phyloP scores from a whole-genome alignment of 92 coral and sea anemone genomes.

The Ricordea florida region DNA sequence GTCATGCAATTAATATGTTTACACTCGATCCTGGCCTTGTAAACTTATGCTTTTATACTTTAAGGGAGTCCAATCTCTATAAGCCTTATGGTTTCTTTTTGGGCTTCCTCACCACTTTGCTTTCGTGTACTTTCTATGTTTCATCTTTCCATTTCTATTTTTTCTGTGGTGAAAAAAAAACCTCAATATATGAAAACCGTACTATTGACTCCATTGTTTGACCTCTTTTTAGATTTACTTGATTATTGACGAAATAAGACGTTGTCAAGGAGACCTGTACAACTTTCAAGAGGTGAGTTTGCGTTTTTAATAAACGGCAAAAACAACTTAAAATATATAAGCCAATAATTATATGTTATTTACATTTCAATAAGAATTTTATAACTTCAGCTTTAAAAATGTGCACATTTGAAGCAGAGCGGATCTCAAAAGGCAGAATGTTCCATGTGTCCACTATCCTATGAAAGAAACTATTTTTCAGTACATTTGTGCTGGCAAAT shows the following conservation, averaged over 20 bases:
- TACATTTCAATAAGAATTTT: too few relatives aligned
- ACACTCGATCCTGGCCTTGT: too few relatives aligned
- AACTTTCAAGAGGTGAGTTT: constrained; percentile 91
- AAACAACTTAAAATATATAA: neutral
- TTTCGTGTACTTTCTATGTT: too few relatives aligned
- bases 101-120: too few relatives aligned
- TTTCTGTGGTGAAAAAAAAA: too few relatives aligned
- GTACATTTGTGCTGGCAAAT: neutral
- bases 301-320: neutral
- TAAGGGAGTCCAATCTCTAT: too few relatives aligned
- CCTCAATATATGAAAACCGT: too few relatives aligned
- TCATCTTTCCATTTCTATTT: too few relatives aligned
- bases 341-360: too few relatives aligned
- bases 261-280: constrained; percentile 89
- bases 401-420: neutral
- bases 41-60: too few relatives aligned
- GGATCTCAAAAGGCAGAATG: neutral
- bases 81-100: too few relatives aligned
- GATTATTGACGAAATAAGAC: constrained; percentile 87
- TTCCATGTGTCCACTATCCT: neutral
- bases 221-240: constrained; percentile 60
- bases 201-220: neutral
- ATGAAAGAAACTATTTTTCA: neutral
- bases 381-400: neutral
- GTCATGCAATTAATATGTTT: too few relatives aligned